These are phyloP conservation scores for Aphaenogaster floridana DNA, from an alignment of 1,140 invertebrate genomes.

Conservation along the genomic window DNA sequence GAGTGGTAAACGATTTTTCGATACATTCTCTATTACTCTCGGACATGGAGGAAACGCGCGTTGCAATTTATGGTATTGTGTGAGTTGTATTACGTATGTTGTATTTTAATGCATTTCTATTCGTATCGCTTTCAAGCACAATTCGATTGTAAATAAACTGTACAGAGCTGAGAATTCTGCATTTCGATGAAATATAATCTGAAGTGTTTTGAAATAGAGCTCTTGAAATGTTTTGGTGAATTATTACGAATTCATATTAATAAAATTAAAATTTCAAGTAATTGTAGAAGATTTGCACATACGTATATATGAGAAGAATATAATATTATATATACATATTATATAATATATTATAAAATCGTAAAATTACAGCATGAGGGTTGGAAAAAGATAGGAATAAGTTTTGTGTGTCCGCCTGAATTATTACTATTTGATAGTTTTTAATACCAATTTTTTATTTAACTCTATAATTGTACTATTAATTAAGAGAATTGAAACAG, in stretches of 20 bases:
- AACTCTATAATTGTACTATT: neutral
- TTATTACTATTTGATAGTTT: neutral
- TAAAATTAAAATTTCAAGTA: neutral
- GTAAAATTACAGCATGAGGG: neutral
- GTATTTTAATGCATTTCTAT: constrained; percentile 22
- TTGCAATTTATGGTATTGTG: constrained; percentile 21
- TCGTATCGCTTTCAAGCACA: too few species aligned
- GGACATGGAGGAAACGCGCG: neutral
- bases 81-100: neutral
- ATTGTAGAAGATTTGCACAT: neutral
- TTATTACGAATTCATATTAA: neutral
- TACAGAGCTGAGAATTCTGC: neutral
- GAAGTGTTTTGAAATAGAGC: neutral
- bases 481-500: neutral
- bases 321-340: too few species aligned
- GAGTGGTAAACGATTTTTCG: constrained; percentile 50
- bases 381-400: neutral
- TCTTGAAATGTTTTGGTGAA: neutral
- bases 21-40: constrained; percentile 4
- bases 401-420: neutral
- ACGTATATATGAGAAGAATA: neutral
- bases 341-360: neutral
- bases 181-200: neutral
- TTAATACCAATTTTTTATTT: neutral
- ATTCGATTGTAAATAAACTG: constrained; percentile 25